phyloP scores from a whole-genome alignment of 2,797 vertebrate species.

The Amphiprion clarkii region DNA sequence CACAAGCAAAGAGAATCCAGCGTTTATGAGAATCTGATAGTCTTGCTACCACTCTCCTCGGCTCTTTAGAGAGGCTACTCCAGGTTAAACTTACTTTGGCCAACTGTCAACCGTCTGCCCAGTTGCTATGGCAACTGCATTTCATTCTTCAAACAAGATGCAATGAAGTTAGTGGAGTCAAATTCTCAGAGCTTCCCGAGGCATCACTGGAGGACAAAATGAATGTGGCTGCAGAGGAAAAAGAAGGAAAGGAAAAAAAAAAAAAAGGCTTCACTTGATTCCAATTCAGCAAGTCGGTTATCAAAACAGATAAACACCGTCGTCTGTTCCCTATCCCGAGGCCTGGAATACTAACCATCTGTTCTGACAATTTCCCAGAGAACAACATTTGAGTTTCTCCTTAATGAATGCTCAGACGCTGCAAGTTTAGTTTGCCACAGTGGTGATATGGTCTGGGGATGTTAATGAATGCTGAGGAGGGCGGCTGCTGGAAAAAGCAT shows the following conservation, averaged over 20 bases:
- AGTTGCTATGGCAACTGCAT: slow-evolving; percentile 71
- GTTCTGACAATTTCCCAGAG: slow-evolving; percentile 46
- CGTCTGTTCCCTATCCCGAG: slow-evolving; percentile 42
- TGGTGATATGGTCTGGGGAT: slow-evolving; percentile 42
- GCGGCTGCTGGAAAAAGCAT: background rate
- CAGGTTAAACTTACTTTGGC: slow-evolving; percentile 59
- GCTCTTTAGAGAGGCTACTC: slow-evolving; percentile 40
- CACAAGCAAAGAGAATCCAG: slow-evolving; percentile 16
- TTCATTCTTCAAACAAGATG: slow-evolving; percentile 53
- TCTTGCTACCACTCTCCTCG: slow-evolving; percentile 2
- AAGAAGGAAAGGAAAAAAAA: background rate
- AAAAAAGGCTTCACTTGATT: slow-evolving; percentile 21
- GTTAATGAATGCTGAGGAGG: slow-evolving; percentile 60
- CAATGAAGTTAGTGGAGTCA: slow-evolving; percentile 27
- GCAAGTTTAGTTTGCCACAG: slow-evolving; percentile 30
- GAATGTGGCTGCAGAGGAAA: slow-evolving; percentile 1
- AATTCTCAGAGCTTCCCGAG: slow-evolving; percentile 28
- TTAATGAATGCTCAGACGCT: slow-evolving; percentile 63
- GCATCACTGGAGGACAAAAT: slow-evolving; percentile 31
- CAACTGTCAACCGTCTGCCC: slow-evolving; percentile 28
- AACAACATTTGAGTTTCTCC: slow-evolving; percentile 44
- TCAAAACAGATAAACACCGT: slow-evolving; percentile 53
- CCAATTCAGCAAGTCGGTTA: slow-evolving; percentile 52
- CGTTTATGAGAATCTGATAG: slow-evolving; percentile 31
- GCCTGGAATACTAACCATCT: slow-evolving; percentile 54